Base-by-base conservation (phyloP, 2,113 vertebrate genomes). In the Epinephelus moara region DNA sequence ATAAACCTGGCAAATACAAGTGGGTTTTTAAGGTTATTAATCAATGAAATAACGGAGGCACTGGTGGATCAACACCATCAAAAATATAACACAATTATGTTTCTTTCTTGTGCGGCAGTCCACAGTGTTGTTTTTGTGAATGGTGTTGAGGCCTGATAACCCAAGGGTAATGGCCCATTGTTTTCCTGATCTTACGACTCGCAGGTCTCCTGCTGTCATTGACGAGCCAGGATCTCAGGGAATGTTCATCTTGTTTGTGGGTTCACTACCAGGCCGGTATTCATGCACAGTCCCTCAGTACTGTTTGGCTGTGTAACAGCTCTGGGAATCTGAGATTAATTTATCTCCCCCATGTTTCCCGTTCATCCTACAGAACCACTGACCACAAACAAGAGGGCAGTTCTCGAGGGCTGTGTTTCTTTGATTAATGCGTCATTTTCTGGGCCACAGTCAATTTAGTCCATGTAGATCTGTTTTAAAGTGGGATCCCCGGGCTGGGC, bases 231-330 rank as follows among this genome's bases (percentile, higher is more conserved):
- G 10, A 73, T 84, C 75, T 86, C 23, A 52, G 72, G 53, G 66
- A 91, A 87, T 57, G 59, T 91, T 91, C 85, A 80, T 81, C 71
- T 75, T 88, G 79, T 74, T 73, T 75, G 82, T 78, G 63, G 81
- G 91, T 94, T 95, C 90, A 94, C 80, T 84, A 81, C 79, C 75
- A 88, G 87, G 86, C 78, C 59, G 70, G 69, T 86, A 90, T 92
- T 92, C 80, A 75, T 68, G 69, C 70, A 76, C 60, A 63, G 66
- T 85, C 82, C 61, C 62, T 83, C 70, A 72, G 49, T 57, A 59
- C 78, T 79, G 37, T 84, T 79, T 19, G 56, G 68, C 53, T 81
- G 80, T 80, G 60, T 59, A 71, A 82, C 70, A 85, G 75, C 81
- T 81, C 21, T 4, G 74, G 85, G 81, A 89, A 82, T 86, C 47